Evolutionary conservation across 1,140 invertebrate species (phyloP).

Genomic region (Agrypnia vestita): DNA sequence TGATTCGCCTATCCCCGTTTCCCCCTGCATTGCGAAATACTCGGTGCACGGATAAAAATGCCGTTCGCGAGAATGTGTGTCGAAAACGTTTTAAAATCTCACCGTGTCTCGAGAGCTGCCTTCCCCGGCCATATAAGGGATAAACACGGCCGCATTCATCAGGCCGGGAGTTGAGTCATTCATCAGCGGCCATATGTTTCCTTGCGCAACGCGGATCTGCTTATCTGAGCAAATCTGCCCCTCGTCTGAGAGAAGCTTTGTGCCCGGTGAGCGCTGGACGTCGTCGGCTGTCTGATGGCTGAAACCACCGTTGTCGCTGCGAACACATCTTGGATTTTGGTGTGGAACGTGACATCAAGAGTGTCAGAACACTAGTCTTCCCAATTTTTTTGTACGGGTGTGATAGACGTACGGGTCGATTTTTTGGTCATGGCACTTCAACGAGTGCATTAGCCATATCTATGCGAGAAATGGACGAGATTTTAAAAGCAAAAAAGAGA

Average conservation of each 20-base stretch:
- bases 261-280: too few species aligned
- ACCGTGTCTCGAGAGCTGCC: constrained; percentile 35
- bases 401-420: too few species aligned
- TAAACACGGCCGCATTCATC: constrained; percentile 54
- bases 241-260: too few species aligned
- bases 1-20: neutral
- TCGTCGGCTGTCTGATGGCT: too few species aligned
- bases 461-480: too few species aligned
- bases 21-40: constrained; percentile 21
- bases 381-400: too few species aligned
- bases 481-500: too few species aligned
- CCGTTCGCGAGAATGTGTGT: constrained; percentile 51
- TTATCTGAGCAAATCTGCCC: constrained; percentile 25
- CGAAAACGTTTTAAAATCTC: constrained; percentile 53
- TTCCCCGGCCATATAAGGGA: constrained; percentile 54
- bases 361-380: too few species aligned
- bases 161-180: constrained; percentile 51
- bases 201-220: constrained; percentile 18
- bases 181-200: constrained; percentile 52
- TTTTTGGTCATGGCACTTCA: too few species aligned
- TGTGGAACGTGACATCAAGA: too few species aligned
- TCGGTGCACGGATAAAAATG: neutral
- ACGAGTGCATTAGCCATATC: too few species aligned
- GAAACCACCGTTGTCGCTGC: neutral
- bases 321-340: neutral